These are phyloP conservation scores for Silurus glanis DNA, from an alignment of 2,113 vertebrate species.

Conservation along the genomic window DNA sequence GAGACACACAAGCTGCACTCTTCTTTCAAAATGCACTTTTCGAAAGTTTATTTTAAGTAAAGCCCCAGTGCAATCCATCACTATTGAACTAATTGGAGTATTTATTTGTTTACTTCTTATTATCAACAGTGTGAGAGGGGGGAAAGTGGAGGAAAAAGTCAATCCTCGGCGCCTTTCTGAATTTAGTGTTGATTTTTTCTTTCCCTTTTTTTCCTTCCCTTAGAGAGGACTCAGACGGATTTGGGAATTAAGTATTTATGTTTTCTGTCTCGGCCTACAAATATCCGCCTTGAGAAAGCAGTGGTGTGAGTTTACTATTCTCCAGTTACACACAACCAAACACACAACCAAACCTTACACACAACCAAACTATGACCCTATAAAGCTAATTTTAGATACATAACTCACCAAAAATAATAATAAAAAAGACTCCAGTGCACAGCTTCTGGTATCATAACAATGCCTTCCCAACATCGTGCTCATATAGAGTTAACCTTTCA, in stretches of 20 bases:
- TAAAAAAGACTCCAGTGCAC: slow-evolving; percentile 11
- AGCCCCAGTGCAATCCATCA: background rate
- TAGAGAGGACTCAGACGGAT: slow-evolving; percentile 58
- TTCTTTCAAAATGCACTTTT: no score
- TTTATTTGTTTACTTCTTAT: slow-evolving; percentile 27
- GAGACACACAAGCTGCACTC: no score
- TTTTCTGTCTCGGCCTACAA: slow-evolving; percentile 66
- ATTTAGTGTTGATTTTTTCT: slow-evolving; percentile 35
- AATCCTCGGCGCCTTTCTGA: slow-evolving; percentile 41
- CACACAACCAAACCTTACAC: no score
- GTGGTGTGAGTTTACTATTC: background rate
- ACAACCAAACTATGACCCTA: background rate
- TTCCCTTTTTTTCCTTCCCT: slow-evolving; percentile 45
- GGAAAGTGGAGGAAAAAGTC: slow-evolving; percentile 19
- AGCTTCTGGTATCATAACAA: slow-evolving; percentile 30
- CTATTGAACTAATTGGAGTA: slow-evolving; percentile 1
- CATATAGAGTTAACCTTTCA: slow-evolving; percentile 34
- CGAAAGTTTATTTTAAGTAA: background rate
- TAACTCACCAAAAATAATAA: slow-evolving; percentile 31
- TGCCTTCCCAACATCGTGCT: slow-evolving; percentile 12
- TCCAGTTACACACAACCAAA: background rate
- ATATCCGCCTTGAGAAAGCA: slow-evolving; percentile 61
- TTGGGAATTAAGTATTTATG: slow-evolving; percentile 63
- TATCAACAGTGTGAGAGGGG: slow-evolving; percentile 34
- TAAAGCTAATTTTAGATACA: slow-evolving; percentile 26